Base-by-base conservation (phyloP, 1,140 invertebrate genomes). In the Nautilus pompilius region DNA sequence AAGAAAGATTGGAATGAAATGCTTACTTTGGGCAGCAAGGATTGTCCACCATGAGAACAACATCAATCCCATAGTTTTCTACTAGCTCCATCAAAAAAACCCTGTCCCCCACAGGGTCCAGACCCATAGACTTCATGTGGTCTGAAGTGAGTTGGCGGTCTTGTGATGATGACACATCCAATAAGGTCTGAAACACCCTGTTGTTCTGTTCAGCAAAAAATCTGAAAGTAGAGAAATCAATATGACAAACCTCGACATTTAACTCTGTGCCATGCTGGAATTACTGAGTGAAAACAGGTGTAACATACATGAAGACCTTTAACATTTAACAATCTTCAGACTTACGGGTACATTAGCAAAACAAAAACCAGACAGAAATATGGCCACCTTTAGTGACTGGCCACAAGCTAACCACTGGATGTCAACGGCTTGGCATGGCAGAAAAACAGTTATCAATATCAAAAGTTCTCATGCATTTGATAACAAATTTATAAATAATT, bases 51-150 rank as follows among this genome's bases (percentile, higher is more conserved):
- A 81, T 76, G 24, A 82, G 72, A 13, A 83, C 76, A 32, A 83
- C 80, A 73, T 84, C 83, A 63, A 84, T 83, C 32, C 80, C 82
- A 76, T 83, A 84, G 60, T 77, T 77, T 63, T 84, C 82, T 30
- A 82, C 77, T 46, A 84, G 66, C 63, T 84, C 81, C 76, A 82
- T 81, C 2, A 84, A 73, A 62, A 84, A 84, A 0, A 73, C 67
- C 34, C 80, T 69, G 67, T 84, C 83, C 33, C 78, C 80, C 6
- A 75, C 63, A 2, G 83, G 81, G 68, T 84, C 81, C 10, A 84
- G 74, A 5, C 79, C 81, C 71, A 84, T 80, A 46, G 66, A 70
- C 60, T 79, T 79, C 80, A 84, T 82, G 69, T 82, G 80, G 33
- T 82, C 80, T 6, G 77, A 79, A 20, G 81, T 83, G 67, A 83